Percentiles rank a stretch among this genome's conserved stretches.
Conservation (phyloP, 2,888 invertebrate species). For the Drosophila leonis region DNA sequence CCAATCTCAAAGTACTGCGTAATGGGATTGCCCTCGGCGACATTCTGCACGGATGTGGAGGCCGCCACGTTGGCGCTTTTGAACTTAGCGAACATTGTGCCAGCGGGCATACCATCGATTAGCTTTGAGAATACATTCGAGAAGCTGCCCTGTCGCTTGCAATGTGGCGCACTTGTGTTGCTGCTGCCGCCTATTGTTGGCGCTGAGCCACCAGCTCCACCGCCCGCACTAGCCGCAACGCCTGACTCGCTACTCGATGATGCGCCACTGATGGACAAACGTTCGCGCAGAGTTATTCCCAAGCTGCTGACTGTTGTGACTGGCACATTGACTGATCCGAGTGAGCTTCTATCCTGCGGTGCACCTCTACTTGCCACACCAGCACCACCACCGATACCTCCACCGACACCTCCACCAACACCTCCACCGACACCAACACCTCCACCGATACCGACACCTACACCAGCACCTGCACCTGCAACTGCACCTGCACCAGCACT, state of each 20-base stretch:
- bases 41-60: constrained; percentile 86
- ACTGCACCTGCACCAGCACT: constrained; percentile 6
- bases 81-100: constrained; percentile 91
- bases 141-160: constrained; percentile 83
- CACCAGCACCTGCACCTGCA: background rate
- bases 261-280: constrained; percentile 66
- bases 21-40: constrained; percentile 92
- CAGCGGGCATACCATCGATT: constrained; percentile 86
- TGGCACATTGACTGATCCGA: constrained; percentile 20
- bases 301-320: constrained; percentile 41
- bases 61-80: constrained; percentile 87
- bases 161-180: constrained; percentile 49
- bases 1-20: constrained; percentile 95
- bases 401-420: constrained; percentile 5
- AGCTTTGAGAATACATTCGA: constrained; percentile 85
- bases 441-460: background rate
- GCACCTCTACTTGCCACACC: constrained; percentile 17
- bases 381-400: constrained; percentile 7
- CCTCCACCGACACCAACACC: background rate
- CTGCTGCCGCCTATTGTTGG: constrained; percentile 61
- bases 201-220: constrained; percentile 53
- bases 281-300: constrained; percentile 60
- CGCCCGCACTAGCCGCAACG: constrained; percentile 24
- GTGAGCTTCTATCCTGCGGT: constrained; percentile 27
- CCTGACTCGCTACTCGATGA: constrained; percentile 29